These are phyloP conservation scores for Agrochola circellaris DNA, from an alignment of 2,888 invertebrate species.

Conservation along the genomic window DNA sequence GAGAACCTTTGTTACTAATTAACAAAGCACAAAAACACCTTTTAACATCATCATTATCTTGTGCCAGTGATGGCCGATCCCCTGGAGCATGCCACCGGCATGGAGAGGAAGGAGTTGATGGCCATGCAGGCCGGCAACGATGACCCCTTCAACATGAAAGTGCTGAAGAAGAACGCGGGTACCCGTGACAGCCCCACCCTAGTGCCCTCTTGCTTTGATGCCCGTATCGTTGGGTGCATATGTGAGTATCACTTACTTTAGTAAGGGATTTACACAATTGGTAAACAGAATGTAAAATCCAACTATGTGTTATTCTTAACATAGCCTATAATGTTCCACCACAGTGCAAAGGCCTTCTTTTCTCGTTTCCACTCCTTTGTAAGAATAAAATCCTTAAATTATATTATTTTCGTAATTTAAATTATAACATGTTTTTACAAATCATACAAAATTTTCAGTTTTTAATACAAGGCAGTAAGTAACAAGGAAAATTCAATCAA, in stretches of 20 bases:
- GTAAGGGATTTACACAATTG: too few species aligned
- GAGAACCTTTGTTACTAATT: background rate
- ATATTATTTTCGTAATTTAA: background rate
- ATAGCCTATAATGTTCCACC: too few species aligned
- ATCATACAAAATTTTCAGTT: background rate
- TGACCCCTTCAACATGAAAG: constrained; percentile 96
- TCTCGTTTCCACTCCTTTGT: too few species aligned
- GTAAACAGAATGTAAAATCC: background rate
- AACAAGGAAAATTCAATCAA: background rate
- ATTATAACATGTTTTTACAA: too few species aligned
- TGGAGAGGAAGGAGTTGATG: constrained; percentile 97
- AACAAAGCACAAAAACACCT: background rate
- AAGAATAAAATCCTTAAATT: too few species aligned
- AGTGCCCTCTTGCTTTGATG: constrained; percentile 97
- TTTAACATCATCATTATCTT: background rate
- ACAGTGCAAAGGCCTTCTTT: too few species aligned
- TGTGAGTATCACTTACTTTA: constrained; percentile 90
- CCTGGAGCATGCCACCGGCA: constrained; percentile 97
- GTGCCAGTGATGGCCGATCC: constrained; percentile 95
- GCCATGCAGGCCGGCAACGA: constrained; percentile 97
- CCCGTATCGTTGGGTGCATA: constrained; percentile 98
- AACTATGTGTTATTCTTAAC: too few species aligned
- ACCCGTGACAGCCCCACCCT: constrained; percentile 96
- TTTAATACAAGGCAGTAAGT: background rate
- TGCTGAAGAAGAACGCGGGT: constrained; percentile 94